phyloP scores from a whole-genome alignment of 2,113 vertebrate species.

The Hippocampus abdominalis region DNA sequence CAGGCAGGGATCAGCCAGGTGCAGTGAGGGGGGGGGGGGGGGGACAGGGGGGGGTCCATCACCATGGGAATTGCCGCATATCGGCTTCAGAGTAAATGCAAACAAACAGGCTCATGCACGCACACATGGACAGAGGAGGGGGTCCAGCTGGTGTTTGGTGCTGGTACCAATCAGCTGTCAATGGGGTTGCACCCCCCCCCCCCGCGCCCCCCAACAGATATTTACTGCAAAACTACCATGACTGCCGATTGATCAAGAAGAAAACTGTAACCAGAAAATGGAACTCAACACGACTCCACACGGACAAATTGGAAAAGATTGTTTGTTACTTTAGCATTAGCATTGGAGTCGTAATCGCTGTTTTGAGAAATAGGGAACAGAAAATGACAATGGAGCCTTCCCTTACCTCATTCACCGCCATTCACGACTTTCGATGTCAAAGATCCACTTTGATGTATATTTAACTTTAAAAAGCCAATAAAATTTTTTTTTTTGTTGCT shows the following conservation, averaged over 20 bases:
- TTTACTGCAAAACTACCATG: constrained; percentile 50
- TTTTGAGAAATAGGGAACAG: background rate
- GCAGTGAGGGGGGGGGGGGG: constrained; percentile 68
- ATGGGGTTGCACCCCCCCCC: constrained; percentile 30
- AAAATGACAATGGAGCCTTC: background rate
- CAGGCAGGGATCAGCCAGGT: background rate
- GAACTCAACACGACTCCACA: no score
- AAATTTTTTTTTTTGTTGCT: no score
- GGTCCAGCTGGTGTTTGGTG: constrained; percentile 66
- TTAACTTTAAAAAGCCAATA: no score
- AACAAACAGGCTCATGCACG: no score
- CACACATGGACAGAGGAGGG: background rate
- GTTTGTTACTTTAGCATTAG: constrained; percentile 4
- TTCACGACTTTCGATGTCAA: no score
- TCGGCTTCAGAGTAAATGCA: constrained; percentile 11
- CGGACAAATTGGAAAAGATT: no score
- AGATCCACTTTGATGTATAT: no score
- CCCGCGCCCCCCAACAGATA: constrained; percentile 21
- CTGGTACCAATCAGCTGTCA: constrained; percentile 66
- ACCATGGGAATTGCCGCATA: constrained; percentile 76
- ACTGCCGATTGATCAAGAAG: no score
- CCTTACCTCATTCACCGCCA: no score
- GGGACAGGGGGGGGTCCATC: constrained; percentile 73
- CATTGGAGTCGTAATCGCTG: background rate
- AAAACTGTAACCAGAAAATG: no score